Percentiles rank a stretch among this genome's conserved stretches.
Conservation (phyloP, 2,113 vertebrate species). For the Cinclus mexicanus region DNA sequence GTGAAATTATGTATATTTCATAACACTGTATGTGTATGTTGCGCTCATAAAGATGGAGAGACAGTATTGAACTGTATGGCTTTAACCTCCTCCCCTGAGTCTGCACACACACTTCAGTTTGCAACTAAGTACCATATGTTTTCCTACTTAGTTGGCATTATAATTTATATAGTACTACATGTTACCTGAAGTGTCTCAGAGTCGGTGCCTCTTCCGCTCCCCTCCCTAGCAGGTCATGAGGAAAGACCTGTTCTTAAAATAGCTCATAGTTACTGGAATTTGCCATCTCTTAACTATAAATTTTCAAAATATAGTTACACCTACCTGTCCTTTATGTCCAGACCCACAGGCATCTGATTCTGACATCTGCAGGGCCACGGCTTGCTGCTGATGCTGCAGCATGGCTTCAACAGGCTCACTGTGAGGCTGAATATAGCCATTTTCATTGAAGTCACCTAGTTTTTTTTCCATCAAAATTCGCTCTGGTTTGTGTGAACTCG, state of each 20-base stretch:
- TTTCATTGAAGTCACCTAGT: constrained; percentile 9
- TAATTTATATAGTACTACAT: constrained; percentile 40
- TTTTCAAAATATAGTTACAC: constrained; percentile 19
- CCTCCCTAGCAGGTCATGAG: not conserved
- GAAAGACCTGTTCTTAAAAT: constrained; percentile 43
- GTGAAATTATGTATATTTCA: not conserved
- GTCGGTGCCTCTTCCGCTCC: not conserved
- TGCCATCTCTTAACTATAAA: constrained; percentile 8
- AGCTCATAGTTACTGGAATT: constrained; percentile 43
- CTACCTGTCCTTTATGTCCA: constrained; percentile 10
- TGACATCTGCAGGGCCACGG: not conserved
- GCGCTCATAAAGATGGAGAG: constrained; percentile 32
- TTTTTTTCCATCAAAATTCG: constrained; percentile 59
- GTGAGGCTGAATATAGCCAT: constrained; percentile 10
- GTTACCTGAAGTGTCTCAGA: constrained; percentile 52
- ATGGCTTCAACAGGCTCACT: not conserved
- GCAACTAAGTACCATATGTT: constrained; percentile 54
- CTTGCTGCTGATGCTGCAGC: not conserved
- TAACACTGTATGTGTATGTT: constrained; percentile 20
- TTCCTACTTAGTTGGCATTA: constrained; percentile 53
- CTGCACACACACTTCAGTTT: constrained; percentile 39
- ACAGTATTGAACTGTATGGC: not conserved
- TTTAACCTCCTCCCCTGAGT: constrained; percentile 54
- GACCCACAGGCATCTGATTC: not conserved
- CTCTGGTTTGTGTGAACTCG: not conserved